Percentiles rank a stretch among this genome's conserved stretches.
These are phyloP conservation scores for Tachina fera DNA, from an alignment of 2,888 invertebrate species.

Conservation along the genomic window DNA sequence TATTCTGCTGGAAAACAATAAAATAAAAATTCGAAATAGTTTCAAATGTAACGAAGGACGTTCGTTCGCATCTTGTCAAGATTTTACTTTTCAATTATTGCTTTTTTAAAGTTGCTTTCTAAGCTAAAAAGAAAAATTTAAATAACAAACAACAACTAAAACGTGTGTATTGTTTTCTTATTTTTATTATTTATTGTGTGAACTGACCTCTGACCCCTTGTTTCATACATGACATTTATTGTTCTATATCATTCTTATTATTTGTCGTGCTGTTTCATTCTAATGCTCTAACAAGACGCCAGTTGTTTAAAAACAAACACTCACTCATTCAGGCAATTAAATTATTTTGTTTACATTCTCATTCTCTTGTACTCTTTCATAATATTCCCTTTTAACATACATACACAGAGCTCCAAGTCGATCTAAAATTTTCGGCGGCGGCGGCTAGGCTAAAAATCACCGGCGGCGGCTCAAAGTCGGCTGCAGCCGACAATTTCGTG, in stretches of 20 bases:
- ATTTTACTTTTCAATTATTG: too few species aligned
- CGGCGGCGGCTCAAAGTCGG: too few species aligned
- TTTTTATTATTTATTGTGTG: constrained; percentile 28
- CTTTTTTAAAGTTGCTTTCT: too few species aligned
- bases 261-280: neutral
- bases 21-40: too few species aligned
- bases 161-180: constrained; percentile 16
- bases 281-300: constrained; percentile 22
- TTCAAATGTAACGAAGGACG: too few species aligned
- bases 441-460: too few species aligned
- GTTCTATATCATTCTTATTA: neutral
- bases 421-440: too few species aligned
- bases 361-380: neutral
- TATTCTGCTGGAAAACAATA: too few species aligned
- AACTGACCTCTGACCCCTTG: constrained; percentile 54
- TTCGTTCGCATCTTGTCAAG: too few species aligned
- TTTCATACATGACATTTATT: neutral
- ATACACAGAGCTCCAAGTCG: too few species aligned
- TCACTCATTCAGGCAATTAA: constrained; percentile 21
- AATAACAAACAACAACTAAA: neutral
- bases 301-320: constrained; percentile 37
- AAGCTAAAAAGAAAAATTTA: neutral
- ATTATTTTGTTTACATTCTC: neutral
- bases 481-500: too few species aligned
- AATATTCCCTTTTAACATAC: neutral